A percentile compares a stretch with the other conserved stretches of the same genome.
These are phyloP conservation scores for Halichoerus grypus DNA, from an alignment of 2,113 vertebrate species.

Conservation along the genomic window DNA sequence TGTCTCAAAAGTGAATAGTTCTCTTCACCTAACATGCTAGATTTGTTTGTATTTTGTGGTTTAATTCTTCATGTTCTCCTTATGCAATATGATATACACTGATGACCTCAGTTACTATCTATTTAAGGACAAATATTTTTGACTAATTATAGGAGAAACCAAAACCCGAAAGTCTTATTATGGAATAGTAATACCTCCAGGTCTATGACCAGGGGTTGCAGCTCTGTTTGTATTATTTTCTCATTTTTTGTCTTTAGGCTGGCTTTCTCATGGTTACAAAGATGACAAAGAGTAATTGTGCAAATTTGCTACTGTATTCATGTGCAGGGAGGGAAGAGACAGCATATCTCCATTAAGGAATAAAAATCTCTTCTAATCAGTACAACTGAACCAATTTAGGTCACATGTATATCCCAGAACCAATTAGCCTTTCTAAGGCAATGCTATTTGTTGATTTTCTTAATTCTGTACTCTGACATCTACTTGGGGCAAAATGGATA, in stretches of 20 bases:
- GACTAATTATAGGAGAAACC: background rate
- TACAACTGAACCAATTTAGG: background rate
- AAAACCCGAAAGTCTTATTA: background rate
- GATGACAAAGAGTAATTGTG: background rate
- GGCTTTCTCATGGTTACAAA: background rate
- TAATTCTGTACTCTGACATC: background rate
- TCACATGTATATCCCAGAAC: rapidly evolving
- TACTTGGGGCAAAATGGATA: background rate
- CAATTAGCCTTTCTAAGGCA: background rate
- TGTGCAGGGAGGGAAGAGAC: background rate
- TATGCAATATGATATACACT: background rate
- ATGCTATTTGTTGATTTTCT: background rate
- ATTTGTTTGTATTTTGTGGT: background rate
- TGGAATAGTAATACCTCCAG: rapidly evolving
- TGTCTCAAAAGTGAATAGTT: background rate
- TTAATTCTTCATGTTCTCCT: background rate
- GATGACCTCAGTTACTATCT: background rate
- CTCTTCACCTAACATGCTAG: background rate
- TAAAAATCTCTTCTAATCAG: background rate
- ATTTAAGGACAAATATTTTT: background rate
- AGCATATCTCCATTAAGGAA: background rate
- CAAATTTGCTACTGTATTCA: background rate
- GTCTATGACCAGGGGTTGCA: background rate
- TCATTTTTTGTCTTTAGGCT: background rate
- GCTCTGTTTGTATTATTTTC: background rate